A percentile compares a stretch with the other conserved stretches of the same genome.
Evolutionary conservation across 2,797 vertebrate genomes (phyloP).

Genomic region (Lophotriccus pileatus): DNA sequence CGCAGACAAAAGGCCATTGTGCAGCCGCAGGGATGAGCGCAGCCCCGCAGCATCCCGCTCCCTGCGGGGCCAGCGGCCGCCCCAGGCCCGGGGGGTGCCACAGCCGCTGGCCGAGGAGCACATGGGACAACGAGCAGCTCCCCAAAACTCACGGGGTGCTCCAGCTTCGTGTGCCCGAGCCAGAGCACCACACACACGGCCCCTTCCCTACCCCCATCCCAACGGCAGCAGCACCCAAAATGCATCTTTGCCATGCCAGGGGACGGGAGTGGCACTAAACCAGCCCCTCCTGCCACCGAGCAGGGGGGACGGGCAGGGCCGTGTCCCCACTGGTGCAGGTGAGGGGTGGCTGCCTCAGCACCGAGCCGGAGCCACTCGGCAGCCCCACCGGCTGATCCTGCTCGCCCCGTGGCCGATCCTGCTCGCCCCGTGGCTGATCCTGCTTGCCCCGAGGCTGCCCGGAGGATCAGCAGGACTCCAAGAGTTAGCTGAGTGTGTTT

Average conservation of each 20-base stretch:
- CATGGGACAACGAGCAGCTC: accelerated
- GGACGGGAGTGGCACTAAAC: neutral
- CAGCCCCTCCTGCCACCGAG: neutral
- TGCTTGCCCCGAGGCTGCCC: neutral
- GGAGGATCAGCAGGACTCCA: neutral
- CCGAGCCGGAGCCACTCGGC: neutral
- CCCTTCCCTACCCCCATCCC: neutral
- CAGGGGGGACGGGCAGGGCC: neutral
- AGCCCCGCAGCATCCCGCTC: neutral
- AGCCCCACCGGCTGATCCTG: neutral
- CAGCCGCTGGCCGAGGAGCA: neutral
- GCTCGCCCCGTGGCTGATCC: neutral
- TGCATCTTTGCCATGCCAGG: accelerated
- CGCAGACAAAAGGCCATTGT: slow-evolving; percentile 62
- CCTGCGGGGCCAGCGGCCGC: neutral
- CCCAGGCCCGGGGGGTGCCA: neutral
- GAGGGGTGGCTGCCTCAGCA: neutral
- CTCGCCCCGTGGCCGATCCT: neutral
- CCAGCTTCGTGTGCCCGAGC: accelerated
- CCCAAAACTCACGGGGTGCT: neutral
- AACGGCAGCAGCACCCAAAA: neutral
- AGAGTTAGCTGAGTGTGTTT: neutral
- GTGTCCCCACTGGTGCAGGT: neutral
- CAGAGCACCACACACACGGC: neutral
- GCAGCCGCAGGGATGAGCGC: neutral